phyloP scores from a whole-genome alignment of 1,140 invertebrate species.

The Pseudobourletiella spinata region DNA sequence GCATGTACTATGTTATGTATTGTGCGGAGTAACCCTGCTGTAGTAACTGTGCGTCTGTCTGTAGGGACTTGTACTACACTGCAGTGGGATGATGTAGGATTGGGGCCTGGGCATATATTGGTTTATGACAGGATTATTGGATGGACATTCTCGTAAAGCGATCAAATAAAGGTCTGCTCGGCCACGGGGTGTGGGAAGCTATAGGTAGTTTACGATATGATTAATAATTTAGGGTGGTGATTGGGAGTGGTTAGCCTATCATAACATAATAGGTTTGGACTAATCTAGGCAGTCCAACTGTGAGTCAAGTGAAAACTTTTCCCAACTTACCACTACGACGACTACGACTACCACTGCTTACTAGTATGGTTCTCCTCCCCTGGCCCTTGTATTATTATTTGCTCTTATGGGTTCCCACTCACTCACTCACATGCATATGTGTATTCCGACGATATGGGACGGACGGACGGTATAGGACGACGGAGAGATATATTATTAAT shows the following conservation, averaged over 20 bases:
- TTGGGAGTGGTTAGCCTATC: constrained; percentile 9
- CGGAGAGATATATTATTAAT: too few species aligned
- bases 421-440: too few species aligned
- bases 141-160: constrained; percentile 6
- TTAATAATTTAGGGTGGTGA: constrained; percentile 14
- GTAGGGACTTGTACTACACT: neutral
- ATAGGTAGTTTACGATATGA: constrained; percentile 20
- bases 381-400: too few species aligned
- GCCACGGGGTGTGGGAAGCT: constrained; percentile 8
- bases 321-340: too few species aligned
- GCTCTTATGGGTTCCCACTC: neutral
- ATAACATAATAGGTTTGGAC: constrained; percentile 12
- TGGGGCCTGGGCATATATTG: neutral
- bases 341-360: neutral
- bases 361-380: neutral
- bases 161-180: constrained; percentile 5
- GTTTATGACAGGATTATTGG: constrained; percentile 7
- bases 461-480: too few species aligned
- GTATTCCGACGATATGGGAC: too few species aligned
- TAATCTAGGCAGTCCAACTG: constrained; percentile 11
- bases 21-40: too few species aligned
- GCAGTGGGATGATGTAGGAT: neutral
- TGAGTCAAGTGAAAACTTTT: too few species aligned
- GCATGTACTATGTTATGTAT: too few species aligned
- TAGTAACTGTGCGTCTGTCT: too few species aligned